Conservation (phyloP, 1,140 invertebrate genomes). For the Trichonephila clavata region DNA sequence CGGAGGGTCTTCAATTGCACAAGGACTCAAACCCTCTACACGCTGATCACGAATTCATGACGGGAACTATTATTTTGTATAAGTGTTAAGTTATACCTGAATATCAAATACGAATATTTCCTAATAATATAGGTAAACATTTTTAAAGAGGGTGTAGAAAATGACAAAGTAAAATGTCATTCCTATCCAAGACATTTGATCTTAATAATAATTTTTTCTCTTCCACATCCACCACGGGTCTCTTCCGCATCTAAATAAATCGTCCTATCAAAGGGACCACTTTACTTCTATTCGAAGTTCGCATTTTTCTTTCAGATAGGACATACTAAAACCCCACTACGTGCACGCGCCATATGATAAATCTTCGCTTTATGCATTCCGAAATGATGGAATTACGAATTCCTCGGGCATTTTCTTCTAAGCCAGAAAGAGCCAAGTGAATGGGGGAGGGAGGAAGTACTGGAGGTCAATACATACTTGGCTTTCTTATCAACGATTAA, state of each 20-base stretch:
- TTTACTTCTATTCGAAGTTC: background rate
- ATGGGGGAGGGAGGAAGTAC: background rate
- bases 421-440: background rate
- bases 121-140: background rate
- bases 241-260: slow-evolving; percentile 18
- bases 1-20: background rate
- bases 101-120: background rate
- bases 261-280: background rate
- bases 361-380: slow-evolving; percentile 64
- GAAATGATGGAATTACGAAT: slow-evolving; percentile 57
- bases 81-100: background rate
- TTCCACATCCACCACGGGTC: background rate
- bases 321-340: background rate
- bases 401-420: slow-evolving; percentile 29
- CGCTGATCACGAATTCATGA: no score
- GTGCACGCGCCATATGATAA: background rate
- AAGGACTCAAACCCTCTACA: no score
- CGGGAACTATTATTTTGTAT: background rate
- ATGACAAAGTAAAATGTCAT: background rate
- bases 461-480: background rate
- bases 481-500: background rate
- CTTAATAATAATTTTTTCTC: background rate
- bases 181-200: background rate
- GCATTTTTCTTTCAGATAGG: background rate
- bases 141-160: background rate